Evolutionary conservation across 2,888 invertebrate genomes (phyloP).

Genomic region (Cephus spinipes): DNA sequence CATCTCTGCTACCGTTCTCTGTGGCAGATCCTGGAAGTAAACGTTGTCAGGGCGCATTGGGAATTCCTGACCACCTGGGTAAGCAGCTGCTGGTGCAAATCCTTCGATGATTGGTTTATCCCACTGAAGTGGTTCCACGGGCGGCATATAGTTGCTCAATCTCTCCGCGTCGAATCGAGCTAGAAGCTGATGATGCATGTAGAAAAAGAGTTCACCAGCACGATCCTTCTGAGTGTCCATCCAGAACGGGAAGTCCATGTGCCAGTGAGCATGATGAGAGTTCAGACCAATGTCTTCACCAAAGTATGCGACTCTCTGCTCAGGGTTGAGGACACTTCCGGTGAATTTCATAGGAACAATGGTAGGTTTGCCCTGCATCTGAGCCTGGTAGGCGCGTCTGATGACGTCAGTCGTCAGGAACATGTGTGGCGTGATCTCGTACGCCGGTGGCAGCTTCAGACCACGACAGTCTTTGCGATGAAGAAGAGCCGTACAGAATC

Average conservation of each 20-base stretch:
- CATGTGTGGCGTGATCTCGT: constrained; percentile 68
- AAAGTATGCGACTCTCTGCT: constrained; percentile 74
- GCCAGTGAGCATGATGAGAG: constrained; percentile 73
- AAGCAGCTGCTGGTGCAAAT: constrained; percentile 70
- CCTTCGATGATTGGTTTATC: constrained; percentile 65
- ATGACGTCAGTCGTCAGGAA: constrained; percentile 48
- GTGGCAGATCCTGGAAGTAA: constrained; percentile 40
- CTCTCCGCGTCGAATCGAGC: constrained; percentile 78
- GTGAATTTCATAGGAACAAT: constrained; percentile 73
- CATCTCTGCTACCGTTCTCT: constrained; percentile 61
- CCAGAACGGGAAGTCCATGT: constrained; percentile 75
- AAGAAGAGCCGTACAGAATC: constrained; percentile 69
- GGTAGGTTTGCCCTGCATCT: constrained; percentile 67
- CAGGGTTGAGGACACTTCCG: constrained; percentile 68
- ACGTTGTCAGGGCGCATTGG: constrained; percentile 64
- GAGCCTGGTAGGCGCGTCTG: constrained; percentile 65
- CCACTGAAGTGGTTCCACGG: constrained; percentile 64
- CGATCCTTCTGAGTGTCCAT: constrained; percentile 70
- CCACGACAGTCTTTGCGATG: constrained; percentile 70
- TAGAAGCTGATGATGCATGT: constrained; percentile 73
- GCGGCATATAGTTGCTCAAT: constrained; percentile 66
- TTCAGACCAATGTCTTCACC: constrained; percentile 78
- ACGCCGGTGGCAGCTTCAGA: constrained; percentile 70
- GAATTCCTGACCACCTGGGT: constrained; percentile 69
- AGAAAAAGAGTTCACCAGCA: constrained; percentile 75